phyloP scores from a whole-genome alignment of 2,113 vertebrate species.

The Grammomys dolichurus region DNA sequence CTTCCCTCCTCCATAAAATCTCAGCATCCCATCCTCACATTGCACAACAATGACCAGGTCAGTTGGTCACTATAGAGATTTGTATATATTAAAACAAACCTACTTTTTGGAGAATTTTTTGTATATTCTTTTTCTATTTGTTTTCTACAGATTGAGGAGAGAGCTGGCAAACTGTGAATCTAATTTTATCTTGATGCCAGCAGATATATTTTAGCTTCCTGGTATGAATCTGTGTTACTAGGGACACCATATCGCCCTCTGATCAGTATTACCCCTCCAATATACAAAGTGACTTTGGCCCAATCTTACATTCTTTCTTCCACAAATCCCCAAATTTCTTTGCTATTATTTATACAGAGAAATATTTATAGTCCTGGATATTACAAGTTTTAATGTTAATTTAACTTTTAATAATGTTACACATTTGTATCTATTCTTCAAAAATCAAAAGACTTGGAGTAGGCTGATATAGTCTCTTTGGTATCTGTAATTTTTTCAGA shows the following conservation, averaged over 20 bases:
- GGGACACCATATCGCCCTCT: constrained; percentile 28
- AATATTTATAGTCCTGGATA: constrained; percentile 84
- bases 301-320: constrained; percentile 53
- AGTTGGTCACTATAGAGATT: constrained; percentile 76
- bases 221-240: constrained; percentile 52
- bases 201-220: constrained; percentile 73
- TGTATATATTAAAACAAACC: constrained; percentile 77
- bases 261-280: constrained; percentile 74
- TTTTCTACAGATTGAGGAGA: constrained; percentile 76
- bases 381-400: constrained; percentile 75
- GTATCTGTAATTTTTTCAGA: constrained; percentile 89
- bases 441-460: constrained; percentile 85
- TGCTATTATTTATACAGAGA: constrained; percentile 78
- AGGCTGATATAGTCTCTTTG: constrained; percentile 85
- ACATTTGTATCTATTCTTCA: constrained; percentile 89
- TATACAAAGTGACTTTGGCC: constrained; percentile 47
- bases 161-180: constrained; percentile 78
- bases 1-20: constrained; percentile 1
- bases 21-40: constrained; percentile 49
- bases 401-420: constrained; percentile 79
- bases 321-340: constrained; percentile 48
- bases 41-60: constrained; percentile 66
- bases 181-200: constrained; percentile 72
- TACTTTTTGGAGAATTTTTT: constrained; percentile 80
- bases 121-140: constrained; percentile 82